Percentiles rank a stretch among this genome's conserved stretches.
Conservation (phyloP, 2,888 invertebrate genomes). For the Cryptus armator region DNA sequence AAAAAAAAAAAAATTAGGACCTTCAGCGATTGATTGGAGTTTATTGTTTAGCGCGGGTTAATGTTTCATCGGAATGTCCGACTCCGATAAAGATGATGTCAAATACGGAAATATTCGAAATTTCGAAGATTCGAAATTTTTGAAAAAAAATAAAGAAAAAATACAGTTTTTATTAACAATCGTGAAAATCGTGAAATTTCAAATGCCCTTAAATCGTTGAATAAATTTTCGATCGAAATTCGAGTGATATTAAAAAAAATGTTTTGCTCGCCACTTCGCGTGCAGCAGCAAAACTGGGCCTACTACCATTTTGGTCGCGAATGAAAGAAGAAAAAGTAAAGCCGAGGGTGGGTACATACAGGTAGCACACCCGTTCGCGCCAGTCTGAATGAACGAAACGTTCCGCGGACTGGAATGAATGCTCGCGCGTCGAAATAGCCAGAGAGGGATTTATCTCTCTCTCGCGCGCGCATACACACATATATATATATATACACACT, state of each 20-base stretch:
- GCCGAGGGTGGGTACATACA: not conserved
- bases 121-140: too few relatives aligned
- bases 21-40: too few relatives aligned
- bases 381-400: constrained; percentile 69
- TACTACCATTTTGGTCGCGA: not conserved
- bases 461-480: constrained; percentile 20
- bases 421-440: constrained; percentile 68
- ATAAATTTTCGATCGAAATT: not conserved
- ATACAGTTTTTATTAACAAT: not conserved
- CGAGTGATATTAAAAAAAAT: not conserved
- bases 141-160: too few relatives aligned
- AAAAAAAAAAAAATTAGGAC: not conserved
- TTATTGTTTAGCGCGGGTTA: too few relatives aligned
- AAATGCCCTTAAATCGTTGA: not conserved
- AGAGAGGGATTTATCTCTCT: constrained; percentile 59
- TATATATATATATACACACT: not conserved
- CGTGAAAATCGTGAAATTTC: not conserved
- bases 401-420: constrained; percentile 70
- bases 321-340: constrained; percentile 14
- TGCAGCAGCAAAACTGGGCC: constrained; percentile 6
- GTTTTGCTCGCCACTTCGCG: not conserved
- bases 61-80: too few relatives aligned
- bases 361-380: constrained; percentile 70
- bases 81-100: too few relatives aligned
- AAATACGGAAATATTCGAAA: too few relatives aligned